Base-by-base conservation (phyloP, 2,797 vertebrate species). In the Anas capensis region DNA sequence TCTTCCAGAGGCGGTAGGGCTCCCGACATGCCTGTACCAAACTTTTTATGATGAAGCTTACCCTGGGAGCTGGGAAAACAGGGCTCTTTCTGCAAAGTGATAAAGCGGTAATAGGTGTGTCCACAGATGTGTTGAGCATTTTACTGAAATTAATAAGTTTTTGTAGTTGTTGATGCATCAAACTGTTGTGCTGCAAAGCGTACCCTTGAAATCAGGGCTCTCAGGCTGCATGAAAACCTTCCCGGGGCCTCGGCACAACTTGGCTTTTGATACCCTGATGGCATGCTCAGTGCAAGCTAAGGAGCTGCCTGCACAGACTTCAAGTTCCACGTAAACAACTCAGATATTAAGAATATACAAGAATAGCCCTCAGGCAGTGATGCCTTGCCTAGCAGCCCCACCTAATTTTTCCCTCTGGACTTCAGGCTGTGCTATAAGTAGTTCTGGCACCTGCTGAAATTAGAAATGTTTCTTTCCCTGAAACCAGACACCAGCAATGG, bases 391-490 rank as follows among this genome's bases (percentile, higher is more conserved):
- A 60, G 76, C 0, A 1, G 42, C 36, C 65, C n/a, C 57, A 61
- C 61, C 56, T 93, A 23, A 64, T 87, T 70, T 34, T 85, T n/a
- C 69, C 14, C 54, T 82, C 57, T 77, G 54, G 56, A 70, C 44
- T 49, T 38, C 53, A 31, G 33, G 24, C 38, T 54, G 40, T 36
- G 27, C 62, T 90, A 12, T 61, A 82, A 92, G 77, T 58, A 91
- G 77, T 57, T 86, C 24, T 56, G 81, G 60, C 61, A 92, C 65
- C 65, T 91, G 61, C 42, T 93, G 79, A 57, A 82, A 73, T 24
- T 19, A 53, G 64, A 81, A 85, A 36, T 65, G 33, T 57, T 87
- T 91, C 40, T 93, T 53, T 89, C 54, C 65, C 62, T 81, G 79
- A 91, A 93, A 81, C n/a, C 49, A 81, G 71, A 68, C 38, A 77